phyloP scores from a whole-genome alignment of 2,888 invertebrate species.

The Phragmatobia fuliginosa region DNA sequence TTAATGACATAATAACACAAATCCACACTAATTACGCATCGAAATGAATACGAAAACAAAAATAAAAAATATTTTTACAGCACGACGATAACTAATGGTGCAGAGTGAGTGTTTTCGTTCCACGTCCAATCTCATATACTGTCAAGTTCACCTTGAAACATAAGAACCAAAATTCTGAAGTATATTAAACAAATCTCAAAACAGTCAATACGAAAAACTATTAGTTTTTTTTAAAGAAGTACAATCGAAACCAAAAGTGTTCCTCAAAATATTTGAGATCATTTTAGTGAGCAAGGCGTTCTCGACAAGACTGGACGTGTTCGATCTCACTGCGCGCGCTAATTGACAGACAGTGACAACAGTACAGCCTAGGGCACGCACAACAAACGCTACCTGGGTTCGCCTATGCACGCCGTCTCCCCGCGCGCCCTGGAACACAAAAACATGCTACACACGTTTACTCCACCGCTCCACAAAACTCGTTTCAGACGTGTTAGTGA shows the following conservation, averaged over 20 bases:
- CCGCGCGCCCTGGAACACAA: conserved; percentile 85
- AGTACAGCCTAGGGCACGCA: conserved; percentile 87
- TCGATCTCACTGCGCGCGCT: conserved; percentile 82
- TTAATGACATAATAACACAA: conserved; percentile 81
- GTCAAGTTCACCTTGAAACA: conserved; percentile 61
- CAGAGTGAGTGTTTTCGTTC: conserved; percentile 79
- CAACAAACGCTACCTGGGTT: conserved; percentile 85
- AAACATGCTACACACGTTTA: conserved; percentile 83
- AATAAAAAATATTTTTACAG: conserved; percentile 83
- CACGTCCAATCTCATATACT: conserved; percentile 73
- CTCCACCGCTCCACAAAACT: conserved; percentile 64
- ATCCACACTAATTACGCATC: conserved; percentile 84
- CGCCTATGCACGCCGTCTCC: conserved; percentile 82
- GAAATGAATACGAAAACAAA: conserved; percentile 82
- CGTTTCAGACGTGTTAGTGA: conserved; percentile 20
- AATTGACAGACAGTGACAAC: conserved; percentile 85
- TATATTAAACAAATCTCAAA: neutral
- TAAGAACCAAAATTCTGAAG: neutral
- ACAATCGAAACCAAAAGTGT: conserved; percentile 18
- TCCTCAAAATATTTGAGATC: conserved; percentile 26
- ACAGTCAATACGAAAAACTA: neutral
- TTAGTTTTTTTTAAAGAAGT: conserved; percentile 19
- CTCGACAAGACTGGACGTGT: conserved; percentile 71
- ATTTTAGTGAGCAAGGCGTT: conserved; percentile 48
- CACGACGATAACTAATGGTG: conserved; percentile 86